phyloP scores from a whole-genome alignment of 2,113 vertebrate genomes.

The Gavialis gangeticus region DNA sequence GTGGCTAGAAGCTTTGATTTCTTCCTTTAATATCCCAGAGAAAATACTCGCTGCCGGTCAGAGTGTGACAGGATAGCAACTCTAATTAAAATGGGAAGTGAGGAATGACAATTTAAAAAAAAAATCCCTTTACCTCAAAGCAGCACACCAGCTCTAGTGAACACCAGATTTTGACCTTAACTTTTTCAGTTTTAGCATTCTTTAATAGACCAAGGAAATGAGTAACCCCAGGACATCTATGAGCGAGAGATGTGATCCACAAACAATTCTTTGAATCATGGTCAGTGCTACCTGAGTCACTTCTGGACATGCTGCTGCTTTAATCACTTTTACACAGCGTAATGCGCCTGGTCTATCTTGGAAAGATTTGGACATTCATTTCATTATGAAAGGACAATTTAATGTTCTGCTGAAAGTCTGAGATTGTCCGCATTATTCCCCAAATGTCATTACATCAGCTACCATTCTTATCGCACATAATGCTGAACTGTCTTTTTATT shows the following conservation, averaged over 20 bases:
- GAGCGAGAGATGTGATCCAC: background rate
- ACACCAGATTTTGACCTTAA: slow-evolving; percentile 50
- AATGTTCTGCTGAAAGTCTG: slow-evolving; percentile 60
- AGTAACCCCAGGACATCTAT: background rate
- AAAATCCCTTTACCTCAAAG: background rate
- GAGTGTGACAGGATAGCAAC: slow-evolving; percentile 59
- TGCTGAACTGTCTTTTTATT: slow-evolving; percentile 56
- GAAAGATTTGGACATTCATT: slow-evolving; percentile 29
- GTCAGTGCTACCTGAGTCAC: background rate
- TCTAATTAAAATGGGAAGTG: slow-evolving; percentile 55
- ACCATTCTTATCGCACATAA: slow-evolving; percentile 59
- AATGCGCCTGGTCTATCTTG: background rate
- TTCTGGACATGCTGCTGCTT: background rate
- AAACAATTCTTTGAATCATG: slow-evolving; percentile 22
- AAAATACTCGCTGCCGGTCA: slow-evolving; percentile 33
- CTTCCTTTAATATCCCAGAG: slow-evolving; percentile 36
- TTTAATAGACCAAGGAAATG: slow-evolving; percentile 50
- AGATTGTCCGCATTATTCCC: slow-evolving; percentile 58
- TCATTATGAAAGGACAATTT: slow-evolving; percentile 65
- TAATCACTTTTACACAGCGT: background rate
- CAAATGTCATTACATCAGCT: slow-evolving; percentile 65
- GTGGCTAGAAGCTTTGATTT: slow-evolving; percentile 43
- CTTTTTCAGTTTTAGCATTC: slow-evolving; percentile 24
- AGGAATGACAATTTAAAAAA: background rate
- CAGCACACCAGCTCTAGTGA: background rate